A percentile compares a stretch with the other conserved stretches of the same genome.
Conservation (phyloP, 2,797 vertebrate species). For the Decapterus maruadsi region DNA sequence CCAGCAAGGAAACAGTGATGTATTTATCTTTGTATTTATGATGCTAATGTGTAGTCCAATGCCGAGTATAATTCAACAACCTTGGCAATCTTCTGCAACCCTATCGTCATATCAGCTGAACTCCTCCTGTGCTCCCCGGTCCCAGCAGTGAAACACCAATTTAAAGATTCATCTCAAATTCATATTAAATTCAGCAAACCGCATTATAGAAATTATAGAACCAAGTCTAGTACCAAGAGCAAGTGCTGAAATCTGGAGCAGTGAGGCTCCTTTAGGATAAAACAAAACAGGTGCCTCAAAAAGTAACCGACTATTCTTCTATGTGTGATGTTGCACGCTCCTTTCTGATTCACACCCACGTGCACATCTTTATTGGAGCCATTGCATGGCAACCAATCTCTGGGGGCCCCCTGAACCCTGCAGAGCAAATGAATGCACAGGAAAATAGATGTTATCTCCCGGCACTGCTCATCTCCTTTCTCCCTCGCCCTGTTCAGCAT, state of each 20-base stretch:
- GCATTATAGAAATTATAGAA: constrained; percentile 18
- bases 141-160: constrained; percentile 6
- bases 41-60: neutral
- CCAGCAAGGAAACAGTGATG: neutral
- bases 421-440: constrained; percentile 68
- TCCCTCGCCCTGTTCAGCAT: constrained; percentile 29
- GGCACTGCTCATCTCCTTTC: constrained; percentile 26
- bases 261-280: constrained; percentile 27
- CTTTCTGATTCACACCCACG: constrained; percentile 71
- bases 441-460: constrained; percentile 64
- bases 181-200: constrained; percentile 7
- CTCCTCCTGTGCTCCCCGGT: neutral
- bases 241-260: neutral
- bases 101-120: constrained; percentile 4
- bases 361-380: constrained; percentile 71
- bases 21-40: neutral
- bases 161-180: constrained; percentile 21
- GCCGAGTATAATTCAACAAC: neutral
- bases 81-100: neutral
- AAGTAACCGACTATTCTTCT: constrained; percentile 49
- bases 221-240: constrained; percentile 10
- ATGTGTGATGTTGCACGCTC: constrained; percentile 59
- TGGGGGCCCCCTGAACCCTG: constrained; percentile 65
- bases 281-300: constrained; percentile 54
- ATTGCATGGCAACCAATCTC: constrained; percentile 81